Percentiles rank a stretch among this genome's conserved stretches.
These are phyloP conservation scores for Rynchops niger DNA, from an alignment of 2,113 vertebrate species.

Conservation along the genomic window DNA sequence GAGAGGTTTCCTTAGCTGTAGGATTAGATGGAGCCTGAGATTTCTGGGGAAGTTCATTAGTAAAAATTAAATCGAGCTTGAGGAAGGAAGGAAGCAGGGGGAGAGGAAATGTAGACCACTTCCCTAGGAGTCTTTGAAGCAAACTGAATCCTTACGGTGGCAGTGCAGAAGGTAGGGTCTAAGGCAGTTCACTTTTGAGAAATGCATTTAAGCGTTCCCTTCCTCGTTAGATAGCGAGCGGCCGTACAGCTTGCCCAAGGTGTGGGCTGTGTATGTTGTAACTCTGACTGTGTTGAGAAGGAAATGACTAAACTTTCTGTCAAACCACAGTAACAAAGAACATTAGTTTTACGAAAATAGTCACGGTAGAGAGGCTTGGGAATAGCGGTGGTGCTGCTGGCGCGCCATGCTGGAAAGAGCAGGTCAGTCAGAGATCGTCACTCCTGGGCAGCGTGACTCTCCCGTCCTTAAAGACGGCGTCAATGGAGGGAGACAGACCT, in stretches of 20 bases:
- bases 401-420: neutral
- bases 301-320: constrained; percentile 69
- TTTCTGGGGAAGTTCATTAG: neutral
- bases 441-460: neutral
- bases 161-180: neutral
- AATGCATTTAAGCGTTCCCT: neutral
- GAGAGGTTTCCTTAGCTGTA: neutral
- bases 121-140: neutral
- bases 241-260: accelerated
- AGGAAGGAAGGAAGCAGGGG: neutral
- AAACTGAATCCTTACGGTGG: neutral
- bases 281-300: constrained; percentile 18
- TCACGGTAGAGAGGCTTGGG: neutral
- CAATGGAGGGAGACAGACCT: neutral
- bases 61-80: neutral
- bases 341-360: constrained; percentile 50
- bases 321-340: constrained; percentile 61
- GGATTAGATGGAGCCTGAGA: neutral
- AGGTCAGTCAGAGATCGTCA: neutral
- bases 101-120: neutral
- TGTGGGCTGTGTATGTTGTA: neutral
- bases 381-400: neutral
- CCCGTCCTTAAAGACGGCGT: neutral
- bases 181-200: neutral
- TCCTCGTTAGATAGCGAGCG: neutral